Conservation (phyloP, 1,140 invertebrate genomes). For the Euborellia annulipes region DNA sequence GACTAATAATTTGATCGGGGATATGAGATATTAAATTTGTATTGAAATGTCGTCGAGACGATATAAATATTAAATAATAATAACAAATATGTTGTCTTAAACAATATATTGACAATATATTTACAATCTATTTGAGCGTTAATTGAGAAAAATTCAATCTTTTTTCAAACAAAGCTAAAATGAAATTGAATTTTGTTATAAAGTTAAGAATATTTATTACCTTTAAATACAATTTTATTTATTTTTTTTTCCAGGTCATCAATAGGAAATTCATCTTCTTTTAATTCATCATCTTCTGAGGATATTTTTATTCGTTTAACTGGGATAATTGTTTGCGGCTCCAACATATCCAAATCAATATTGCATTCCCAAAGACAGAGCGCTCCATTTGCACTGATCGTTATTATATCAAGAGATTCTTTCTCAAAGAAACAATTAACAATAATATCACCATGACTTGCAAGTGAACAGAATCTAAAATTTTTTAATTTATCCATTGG, state of each 20-base stretch:
- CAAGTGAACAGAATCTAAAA: constrained; percentile 51
- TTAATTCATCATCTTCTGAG: constrained; percentile 30
- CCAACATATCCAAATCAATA: constrained; percentile 47
- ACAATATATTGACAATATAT: too few relatives aligned
- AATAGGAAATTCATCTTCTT: constrained; percentile 23
- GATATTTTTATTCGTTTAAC: constrained; percentile 28
- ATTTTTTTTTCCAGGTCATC: constrained; percentile 14
- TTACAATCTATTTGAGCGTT: too few relatives aligned
- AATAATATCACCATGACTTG: constrained; percentile 66
- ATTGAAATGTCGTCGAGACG: too few relatives aligned
- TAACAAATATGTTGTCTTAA: too few relatives aligned
- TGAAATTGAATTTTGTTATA: too few relatives aligned
- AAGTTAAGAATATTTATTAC: too few relatives aligned
- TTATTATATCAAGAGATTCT: constrained; percentile 64
- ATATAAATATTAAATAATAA: too few relatives aligned
- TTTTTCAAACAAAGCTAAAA: too few relatives aligned
- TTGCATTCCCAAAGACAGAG: constrained; percentile 80
- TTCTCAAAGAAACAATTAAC: constrained; percentile 78
- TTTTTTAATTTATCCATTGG: constrained; percentile 57
- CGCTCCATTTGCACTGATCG: constrained; percentile 50
- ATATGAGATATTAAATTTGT: too few relatives aligned
- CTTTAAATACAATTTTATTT: constrained; percentile 10
- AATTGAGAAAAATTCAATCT: too few relatives aligned
- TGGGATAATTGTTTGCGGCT: constrained; percentile 29
- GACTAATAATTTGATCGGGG: too few relatives aligned